Evolutionary conservation across 2,113 vertebrate genomes (phyloP).

Genomic region (Pygoscelis adeliae): DNA sequence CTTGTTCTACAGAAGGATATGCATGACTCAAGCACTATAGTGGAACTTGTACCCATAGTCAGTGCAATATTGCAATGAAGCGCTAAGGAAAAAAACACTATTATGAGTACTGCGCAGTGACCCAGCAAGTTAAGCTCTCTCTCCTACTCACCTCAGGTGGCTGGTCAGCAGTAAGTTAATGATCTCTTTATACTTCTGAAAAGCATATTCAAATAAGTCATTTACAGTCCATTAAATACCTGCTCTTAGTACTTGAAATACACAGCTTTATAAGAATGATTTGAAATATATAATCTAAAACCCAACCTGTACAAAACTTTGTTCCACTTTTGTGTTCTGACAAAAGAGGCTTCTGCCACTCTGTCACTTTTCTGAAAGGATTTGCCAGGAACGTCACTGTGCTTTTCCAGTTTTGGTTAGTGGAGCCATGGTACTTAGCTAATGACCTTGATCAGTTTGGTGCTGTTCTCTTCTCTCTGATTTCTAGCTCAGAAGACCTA

Average conservation of each 20-base stretch:
- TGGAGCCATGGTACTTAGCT: neutral
- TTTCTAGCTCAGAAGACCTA: neutral
- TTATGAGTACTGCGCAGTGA: neutral
- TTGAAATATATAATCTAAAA: neutral
- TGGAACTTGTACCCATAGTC: neutral
- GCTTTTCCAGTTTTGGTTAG: neutral
- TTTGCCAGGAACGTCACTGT: accelerated
- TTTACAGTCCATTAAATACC: conserved; percentile 30
- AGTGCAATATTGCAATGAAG: neutral
- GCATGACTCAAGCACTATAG: neutral
- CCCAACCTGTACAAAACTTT: neutral
- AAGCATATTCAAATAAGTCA: conserved; percentile 34
- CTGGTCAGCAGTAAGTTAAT: conserved; percentile 54
- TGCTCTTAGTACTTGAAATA: neutral
- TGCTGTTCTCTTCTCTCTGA: neutral
- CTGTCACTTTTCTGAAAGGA: neutral
- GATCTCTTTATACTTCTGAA: conserved; percentile 13
- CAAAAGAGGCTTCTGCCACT: neutral
- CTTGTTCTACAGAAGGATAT: neutral
- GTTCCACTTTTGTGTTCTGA: neutral
- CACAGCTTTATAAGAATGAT: neutral
- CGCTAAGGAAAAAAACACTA: neutral
- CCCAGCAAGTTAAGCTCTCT: neutral
- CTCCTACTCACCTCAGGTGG: conserved; percentile 35
- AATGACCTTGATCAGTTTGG: neutral